Conservation (phyloP, 2,888 invertebrate genomes). For the Leptopilina syphax region DNA sequence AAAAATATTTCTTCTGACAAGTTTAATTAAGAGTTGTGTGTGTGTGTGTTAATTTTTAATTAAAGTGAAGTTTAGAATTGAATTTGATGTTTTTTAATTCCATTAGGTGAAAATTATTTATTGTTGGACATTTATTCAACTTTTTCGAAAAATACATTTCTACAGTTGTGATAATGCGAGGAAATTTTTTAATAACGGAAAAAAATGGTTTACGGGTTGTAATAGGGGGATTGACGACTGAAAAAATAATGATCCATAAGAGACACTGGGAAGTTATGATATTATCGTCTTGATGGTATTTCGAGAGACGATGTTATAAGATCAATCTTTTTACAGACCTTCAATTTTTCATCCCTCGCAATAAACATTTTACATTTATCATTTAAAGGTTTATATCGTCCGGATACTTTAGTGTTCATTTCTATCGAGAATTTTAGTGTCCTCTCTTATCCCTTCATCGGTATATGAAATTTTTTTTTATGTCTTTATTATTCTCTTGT, state of each 20-base stretch:
- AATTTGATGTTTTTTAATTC: too few species aligned
- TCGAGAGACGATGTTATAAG: neutral
- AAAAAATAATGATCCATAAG: constrained; percentile 8
- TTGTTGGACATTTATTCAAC: neutral
- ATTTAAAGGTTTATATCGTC: constrained; percentile 1
- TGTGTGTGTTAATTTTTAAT: neutral
- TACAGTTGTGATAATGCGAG: neutral
- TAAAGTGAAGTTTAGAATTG: neutral
- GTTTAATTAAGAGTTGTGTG: too few species aligned
- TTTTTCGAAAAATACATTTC: neutral
- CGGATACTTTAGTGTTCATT: constrained; percentile 18
- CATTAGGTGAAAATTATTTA: too few species aligned
- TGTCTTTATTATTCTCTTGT: too few species aligned
- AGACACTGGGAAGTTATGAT: neutral
- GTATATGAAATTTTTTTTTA: too few species aligned
- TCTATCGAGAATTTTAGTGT: neutral
- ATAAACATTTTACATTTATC: constrained; percentile 29
- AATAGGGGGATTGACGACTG: neutral
- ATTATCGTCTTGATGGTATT: constrained; percentile 1
- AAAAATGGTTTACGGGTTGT: neutral
- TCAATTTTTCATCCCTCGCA: constrained; percentile 15
- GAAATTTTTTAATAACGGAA: neutral
- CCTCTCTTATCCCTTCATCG: too few species aligned
- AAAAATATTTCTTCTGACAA: too few species aligned
- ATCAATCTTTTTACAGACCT: constrained; percentile 1